Conservation (phyloP, 2,797 vertebrate genomes). For the Valencia hispanica region DNA sequence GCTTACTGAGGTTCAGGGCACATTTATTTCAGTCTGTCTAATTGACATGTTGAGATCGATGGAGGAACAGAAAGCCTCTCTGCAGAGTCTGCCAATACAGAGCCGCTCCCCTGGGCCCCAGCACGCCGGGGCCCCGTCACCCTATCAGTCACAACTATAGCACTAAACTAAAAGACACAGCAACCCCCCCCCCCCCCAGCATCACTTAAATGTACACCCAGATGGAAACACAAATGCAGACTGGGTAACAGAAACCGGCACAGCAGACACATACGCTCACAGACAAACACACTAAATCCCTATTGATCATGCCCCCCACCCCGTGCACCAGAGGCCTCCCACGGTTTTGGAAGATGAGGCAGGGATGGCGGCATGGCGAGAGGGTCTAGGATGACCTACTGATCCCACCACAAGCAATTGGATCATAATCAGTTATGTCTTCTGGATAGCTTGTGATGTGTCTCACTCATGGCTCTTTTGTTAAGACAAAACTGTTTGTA, state of each 20-base stretch:
- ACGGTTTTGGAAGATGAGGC: constrained; percentile 58
- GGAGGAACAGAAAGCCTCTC: constrained; percentile 73
- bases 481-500: neutral
- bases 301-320: constrained; percentile 75
- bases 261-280: constrained; percentile 43
- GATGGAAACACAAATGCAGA: constrained; percentile 41
- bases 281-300: constrained; percentile 73
- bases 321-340: constrained; percentile 49
- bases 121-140: constrained; percentile 56
- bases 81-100: constrained; percentile 68
- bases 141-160: constrained; percentile 76
- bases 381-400: constrained; percentile 75
- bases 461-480: constrained; percentile 51
- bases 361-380: constrained; percentile 59
- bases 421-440: constrained; percentile 76
- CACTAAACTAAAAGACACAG: constrained; percentile 64
- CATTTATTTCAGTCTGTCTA: constrained; percentile 81
- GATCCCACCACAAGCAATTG: constrained; percentile 78
- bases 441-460: constrained; percentile 59
- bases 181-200: constrained; percentile 44
- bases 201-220: constrained; percentile 59
- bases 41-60: constrained; percentile 81
- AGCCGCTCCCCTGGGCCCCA: constrained; percentile 66
- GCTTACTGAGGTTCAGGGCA: constrained; percentile 68
- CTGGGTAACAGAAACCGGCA: constrained; percentile 43